Base-by-base conservation (phyloP, 2,888 invertebrate genomes). In the Trissonchulus sp. region DNA sequence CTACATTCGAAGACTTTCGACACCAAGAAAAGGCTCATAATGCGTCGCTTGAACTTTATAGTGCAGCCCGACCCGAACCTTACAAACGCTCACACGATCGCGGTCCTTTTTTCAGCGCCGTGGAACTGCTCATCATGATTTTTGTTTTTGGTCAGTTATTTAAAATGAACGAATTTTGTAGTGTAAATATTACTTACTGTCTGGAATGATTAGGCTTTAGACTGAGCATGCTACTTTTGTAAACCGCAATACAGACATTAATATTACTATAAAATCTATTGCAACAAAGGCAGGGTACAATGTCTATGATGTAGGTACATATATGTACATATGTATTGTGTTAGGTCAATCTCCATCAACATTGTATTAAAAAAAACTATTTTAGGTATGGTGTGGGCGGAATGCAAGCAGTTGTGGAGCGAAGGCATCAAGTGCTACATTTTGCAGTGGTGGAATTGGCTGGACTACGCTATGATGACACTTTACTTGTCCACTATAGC, bases 401-500 rank as follows among this genome's bases (percentile, higher is more conserved):
- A 88, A 78, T 87, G 88, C 80, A 88, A 88, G 79, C 88, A 88
- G 80, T 81, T 88, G 23, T 88, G 88, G 88, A 88, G 88, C 75
- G 88, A 88, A 79, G 88, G 88, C 1, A 81, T 87, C 73, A 86
- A 86, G 76, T 86, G 87, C 30, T 88, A 88, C 80, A 84, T 87
- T 33, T 82, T 86, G 23, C 88, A 88, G 79, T 88, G 88, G 88
- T 88, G 88, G 88, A 88, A 88, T 81, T 88, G 88, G 88, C 83
- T 88, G 68, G 88, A 88, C 81, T 88, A 88, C 79, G 86, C 88
- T 77, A 88, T 88, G 88, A 84, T 88, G 23, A 87, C 88, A 30
- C 84, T 88, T 8, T 88, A 88, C 80, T 82, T 88, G 48, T 86
- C 87, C 77, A 87, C 88, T 1, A 87, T 88, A 79, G 85, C 87